Evolutionary conservation across 2,113 vertebrate genomes (phyloP).

Genomic region (Sterrhoptilus dennistouni): DNA sequence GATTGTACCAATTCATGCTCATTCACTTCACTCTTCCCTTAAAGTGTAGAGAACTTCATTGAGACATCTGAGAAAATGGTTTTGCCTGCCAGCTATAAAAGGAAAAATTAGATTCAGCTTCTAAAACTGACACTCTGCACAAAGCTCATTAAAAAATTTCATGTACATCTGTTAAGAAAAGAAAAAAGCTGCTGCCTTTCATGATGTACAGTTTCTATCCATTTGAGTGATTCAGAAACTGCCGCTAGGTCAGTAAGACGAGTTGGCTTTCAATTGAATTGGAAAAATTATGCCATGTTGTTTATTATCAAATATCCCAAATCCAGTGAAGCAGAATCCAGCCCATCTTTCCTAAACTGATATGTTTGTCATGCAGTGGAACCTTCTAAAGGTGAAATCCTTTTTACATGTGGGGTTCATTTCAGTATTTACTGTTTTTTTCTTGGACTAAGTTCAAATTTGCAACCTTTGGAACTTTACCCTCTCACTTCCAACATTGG

Average conservation of each 20-base stretch:
- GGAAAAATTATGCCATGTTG: neutral
- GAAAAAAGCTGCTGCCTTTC: neutral
- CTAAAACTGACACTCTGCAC: neutral
- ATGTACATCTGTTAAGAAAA: neutral
- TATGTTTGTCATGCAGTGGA: conserved; percentile 28
- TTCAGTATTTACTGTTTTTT: conserved; percentile 14
- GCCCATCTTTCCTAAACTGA: conserved; percentile 10
- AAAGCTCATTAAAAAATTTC: neutral
- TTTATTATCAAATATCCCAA: neutral
- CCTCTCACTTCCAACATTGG: neutral
- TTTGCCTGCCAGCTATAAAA: neutral
- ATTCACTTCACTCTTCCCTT: neutral
- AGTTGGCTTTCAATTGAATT: neutral
- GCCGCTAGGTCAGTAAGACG: neutral
- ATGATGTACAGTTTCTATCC: neutral
- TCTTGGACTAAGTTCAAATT: neutral
- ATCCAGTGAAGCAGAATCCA: conserved; percentile 39
- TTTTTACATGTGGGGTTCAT: neutral
- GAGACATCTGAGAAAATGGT: neutral
- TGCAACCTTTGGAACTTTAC: neutral
- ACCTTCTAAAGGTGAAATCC: neutral
- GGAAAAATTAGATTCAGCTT: neutral
- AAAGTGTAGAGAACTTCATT: neutral
- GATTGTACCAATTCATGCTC: neutral
- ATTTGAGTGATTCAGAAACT: neutral